A percentile compares a stretch with the other conserved stretches of the same genome.
phyloP scores from a whole-genome alignment of 2,113 vertebrate genomes.

The Stictonetta naevosa region DNA sequence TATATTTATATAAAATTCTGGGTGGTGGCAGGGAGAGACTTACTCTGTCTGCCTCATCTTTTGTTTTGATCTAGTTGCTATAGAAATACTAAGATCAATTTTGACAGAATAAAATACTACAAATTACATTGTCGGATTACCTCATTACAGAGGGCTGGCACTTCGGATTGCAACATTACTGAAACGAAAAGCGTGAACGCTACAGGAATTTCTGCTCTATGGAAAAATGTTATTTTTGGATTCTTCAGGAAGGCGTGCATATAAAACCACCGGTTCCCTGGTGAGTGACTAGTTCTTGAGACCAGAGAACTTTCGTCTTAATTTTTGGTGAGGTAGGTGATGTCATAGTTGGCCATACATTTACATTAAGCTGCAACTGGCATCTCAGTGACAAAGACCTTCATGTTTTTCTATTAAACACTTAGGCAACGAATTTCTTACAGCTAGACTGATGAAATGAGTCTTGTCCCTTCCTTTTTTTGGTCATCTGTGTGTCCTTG shows the following conservation, averaged over 20 bases:
- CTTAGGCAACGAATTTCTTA: slow-evolving; percentile 1
- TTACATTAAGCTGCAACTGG: slow-evolving; percentile 46
- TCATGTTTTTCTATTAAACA: slow-evolving; percentile 9
- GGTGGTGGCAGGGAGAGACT: slow-evolving; percentile 59
- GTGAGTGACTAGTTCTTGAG: slow-evolving; percentile 69
- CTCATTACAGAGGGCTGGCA: slow-evolving; percentile 81
- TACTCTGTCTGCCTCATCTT: slow-evolving; percentile 56
- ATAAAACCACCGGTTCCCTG: slow-evolving; percentile 75
- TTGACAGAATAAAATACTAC: slow-evolving; percentile 69
- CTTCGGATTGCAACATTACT: slow-evolving; percentile 76
- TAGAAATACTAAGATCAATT: slow-evolving; percentile 69
- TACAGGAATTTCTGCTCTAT: slow-evolving; percentile 83
- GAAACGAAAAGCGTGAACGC: slow-evolving; percentile 71
- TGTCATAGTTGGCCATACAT: slow-evolving; percentile 56
- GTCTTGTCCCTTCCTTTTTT: not conserved
- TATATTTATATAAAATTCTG: slow-evolving; percentile 67
- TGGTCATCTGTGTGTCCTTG: not conserved
- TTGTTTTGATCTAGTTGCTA: slow-evolving; percentile 68
- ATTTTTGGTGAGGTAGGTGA: slow-evolving; percentile 70
- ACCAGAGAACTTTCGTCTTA: slow-evolving; percentile 59
- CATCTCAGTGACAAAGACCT: slow-evolving; percentile 8
- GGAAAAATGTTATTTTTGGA: slow-evolving; percentile 89
- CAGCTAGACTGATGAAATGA: not conserved
- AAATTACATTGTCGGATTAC: slow-evolving; percentile 81
- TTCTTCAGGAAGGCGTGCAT: slow-evolving; percentile 68